phyloP scores from a whole-genome alignment of 2,797 vertebrate genomes.

The Hozukius guyotensis region DNA sequence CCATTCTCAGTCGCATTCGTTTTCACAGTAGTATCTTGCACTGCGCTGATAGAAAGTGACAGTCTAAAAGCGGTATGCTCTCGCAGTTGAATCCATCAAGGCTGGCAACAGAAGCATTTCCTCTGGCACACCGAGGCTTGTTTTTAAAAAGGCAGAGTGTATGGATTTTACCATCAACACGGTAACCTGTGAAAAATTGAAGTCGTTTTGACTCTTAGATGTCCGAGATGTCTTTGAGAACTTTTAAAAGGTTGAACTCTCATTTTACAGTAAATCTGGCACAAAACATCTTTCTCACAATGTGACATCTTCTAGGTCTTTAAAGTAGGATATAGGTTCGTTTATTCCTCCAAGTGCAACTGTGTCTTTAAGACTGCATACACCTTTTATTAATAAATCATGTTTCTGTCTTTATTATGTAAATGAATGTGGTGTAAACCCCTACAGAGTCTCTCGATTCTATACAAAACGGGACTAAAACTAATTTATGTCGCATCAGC shows the following conservation, averaged over 20 bases:
- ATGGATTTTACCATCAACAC: not conserved
- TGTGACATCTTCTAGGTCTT: too few species aligned
- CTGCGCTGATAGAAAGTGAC: slow-evolving; percentile 41
- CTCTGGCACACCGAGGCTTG: not conserved
- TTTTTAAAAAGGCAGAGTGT: not conserved
- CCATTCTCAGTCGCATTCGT: slow-evolving; percentile 10
- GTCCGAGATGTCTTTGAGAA: not conserved
- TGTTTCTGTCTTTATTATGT: not conserved
- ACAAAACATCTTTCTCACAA: not conserved
- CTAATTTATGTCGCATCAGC: slow-evolving; percentile 33
- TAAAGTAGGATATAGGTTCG: not conserved
- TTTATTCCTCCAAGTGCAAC: not conserved
- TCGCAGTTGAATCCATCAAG: slow-evolving; percentile 20
- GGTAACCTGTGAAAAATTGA: not conserved
- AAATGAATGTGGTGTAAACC: not conserved
- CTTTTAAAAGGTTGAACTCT: not conserved
- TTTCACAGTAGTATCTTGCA: slow-evolving; percentile 11
- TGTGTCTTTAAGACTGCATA: not conserved
- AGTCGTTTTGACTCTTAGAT: not conserved
- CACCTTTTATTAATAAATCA: not conserved
- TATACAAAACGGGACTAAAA: not conserved
- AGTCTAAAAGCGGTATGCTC: slow-evolving; percentile 44
- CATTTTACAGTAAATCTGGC: not conserved
- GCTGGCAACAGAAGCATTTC: slow-evolving; percentile 31
- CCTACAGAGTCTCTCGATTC: not conserved